Percentiles rank a stretch among this genome's conserved stretches.
Evolutionary conservation across 2,797 vertebrate species (phyloP).

Genomic region (Poeciliopsis presidionis): DNA sequence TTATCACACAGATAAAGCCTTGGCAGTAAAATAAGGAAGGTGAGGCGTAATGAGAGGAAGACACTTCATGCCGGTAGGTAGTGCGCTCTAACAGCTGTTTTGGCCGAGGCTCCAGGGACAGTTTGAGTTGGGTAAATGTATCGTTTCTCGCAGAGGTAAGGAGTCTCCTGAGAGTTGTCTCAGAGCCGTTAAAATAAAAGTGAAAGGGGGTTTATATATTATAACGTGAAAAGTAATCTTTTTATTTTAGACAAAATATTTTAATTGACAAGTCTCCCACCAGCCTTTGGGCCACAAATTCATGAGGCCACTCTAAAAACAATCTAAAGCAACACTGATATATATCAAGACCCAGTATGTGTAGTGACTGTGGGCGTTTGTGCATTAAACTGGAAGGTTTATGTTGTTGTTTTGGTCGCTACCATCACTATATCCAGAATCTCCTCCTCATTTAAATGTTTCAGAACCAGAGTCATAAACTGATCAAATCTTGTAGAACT

Average conservation of each 20-base stretch:
- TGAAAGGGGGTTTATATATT: slow-evolving; percentile 20
- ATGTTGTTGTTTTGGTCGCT: slow-evolving; percentile 22
- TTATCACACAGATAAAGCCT: slow-evolving; percentile 50
- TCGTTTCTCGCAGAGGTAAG: slow-evolving; percentile 63
- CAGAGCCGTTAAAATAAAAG: slow-evolving; percentile 52
- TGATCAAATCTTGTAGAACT: not conserved
- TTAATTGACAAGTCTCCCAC: not conserved
- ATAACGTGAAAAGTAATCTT: slow-evolving; percentile 24
- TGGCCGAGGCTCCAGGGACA: slow-evolving; percentile 64
- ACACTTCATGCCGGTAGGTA: slow-evolving; percentile 57
- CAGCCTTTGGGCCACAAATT: not conserved
- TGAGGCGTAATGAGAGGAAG: slow-evolving; percentile 35
- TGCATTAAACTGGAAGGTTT: slow-evolving; percentile 65
- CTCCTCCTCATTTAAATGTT: not conserved
- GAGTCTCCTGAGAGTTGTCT: slow-evolving; percentile 56
- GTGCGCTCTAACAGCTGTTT: slow-evolving; percentile 68
- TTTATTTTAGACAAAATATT: not conserved
- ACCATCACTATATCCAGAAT: not conserved
- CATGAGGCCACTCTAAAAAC: not conserved
- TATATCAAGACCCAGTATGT: slow-evolving; percentile 53
- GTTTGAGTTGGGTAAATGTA: slow-evolving; percentile 68
- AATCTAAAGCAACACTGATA: slow-evolving; percentile 45
- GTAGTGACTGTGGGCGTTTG: slow-evolving; percentile 50
- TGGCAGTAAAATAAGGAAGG: slow-evolving; percentile 35
- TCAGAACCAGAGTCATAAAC: not conserved